A percentile compares a stretch with the other conserved stretches of the same genome.
Conservation (phyloP, 92 coral and sea anemone species). For the Galaxea fascicularis region DNA sequence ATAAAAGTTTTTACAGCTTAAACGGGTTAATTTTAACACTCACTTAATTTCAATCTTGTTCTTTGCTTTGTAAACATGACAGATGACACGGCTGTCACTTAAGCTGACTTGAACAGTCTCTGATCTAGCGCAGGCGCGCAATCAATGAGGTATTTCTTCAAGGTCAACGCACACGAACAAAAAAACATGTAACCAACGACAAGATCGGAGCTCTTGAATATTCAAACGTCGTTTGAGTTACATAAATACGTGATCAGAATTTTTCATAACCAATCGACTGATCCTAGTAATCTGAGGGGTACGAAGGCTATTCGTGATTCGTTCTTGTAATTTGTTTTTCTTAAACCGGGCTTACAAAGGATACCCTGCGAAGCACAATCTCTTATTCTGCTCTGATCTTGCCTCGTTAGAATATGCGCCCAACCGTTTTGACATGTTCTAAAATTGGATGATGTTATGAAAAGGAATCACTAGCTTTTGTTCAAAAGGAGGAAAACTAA, state of each 20-base stretch:
- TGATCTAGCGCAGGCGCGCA: constrained; percentile 6
- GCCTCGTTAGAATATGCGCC: background rate
- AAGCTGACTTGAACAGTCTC: constrained; percentile 13
- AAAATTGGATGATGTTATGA: background rate
- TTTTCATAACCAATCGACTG: background rate
- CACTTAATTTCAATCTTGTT: constrained; percentile 42
- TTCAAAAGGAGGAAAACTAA: no score
- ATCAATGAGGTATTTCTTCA: background rate
- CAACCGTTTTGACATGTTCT: background rate
- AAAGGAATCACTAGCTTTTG: background rate
- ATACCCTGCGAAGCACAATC: no score
- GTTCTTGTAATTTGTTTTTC: background rate
- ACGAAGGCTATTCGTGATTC: background rate
- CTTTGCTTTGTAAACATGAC: constrained; percentile 48
- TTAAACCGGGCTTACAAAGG: no score
- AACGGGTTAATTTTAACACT: constrained; percentile 49
- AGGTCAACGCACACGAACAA: background rate
- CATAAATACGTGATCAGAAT: constrained; percentile 13
- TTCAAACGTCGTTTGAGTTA: background rate
- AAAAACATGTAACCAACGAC: background rate
- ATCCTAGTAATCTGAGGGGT: background rate
- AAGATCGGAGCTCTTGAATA: background rate
- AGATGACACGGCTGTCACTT: constrained; percentile 26
- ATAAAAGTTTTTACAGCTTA: constrained; percentile 41
- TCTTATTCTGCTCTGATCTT: no score